Percentiles rank a stretch among this genome's conserved stretches.
Conservation (phyloP, 2,113 vertebrate genomes). For the Brevimyrus niger region DNA sequence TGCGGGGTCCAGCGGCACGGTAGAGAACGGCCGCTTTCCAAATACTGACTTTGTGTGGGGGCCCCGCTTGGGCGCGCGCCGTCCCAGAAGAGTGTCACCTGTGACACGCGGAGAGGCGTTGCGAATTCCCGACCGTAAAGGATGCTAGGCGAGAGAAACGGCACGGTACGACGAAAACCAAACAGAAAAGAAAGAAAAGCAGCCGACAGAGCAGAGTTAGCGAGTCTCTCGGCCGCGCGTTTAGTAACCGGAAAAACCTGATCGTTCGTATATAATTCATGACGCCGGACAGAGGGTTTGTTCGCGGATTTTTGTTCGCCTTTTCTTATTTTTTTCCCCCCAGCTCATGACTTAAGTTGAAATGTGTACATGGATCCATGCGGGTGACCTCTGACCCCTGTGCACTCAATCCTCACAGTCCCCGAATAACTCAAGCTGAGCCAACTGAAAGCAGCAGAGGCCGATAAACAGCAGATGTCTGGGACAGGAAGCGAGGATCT, state of each 20-base stretch:
- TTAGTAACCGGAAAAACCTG: background rate
- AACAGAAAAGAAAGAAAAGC: background rate
- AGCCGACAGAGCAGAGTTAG: background rate
- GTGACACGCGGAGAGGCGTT: background rate
- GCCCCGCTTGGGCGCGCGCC: background rate
- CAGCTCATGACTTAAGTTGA: conserved; percentile 24
- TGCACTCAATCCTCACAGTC: conserved; percentile 34
- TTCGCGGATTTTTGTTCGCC: background rate
- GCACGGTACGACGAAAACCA: background rate
- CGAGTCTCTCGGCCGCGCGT: background rate
- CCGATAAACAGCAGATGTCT: conserved; percentile 50
- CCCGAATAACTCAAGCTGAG: conserved; percentile 37
- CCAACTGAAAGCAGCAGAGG: conserved; percentile 31
- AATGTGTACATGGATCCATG: conserved; percentile 33
- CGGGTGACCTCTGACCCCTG: conserved; percentile 34
- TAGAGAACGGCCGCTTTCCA: background rate
- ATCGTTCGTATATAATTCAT: background rate
- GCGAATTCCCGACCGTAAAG: background rate
- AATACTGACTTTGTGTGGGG: background rate
- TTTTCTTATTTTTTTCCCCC: conserved; percentile 3
- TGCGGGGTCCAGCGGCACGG: background rate
- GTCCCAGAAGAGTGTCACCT: background rate
- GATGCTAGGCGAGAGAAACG: background rate
- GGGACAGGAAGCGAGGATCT: conserved; percentile 38
- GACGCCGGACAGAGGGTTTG: background rate